These are phyloP conservation scores for Spheniscus humboldti DNA, from an alignment of 2,797 vertebrate genomes.

Conservation along the genomic window DNA sequence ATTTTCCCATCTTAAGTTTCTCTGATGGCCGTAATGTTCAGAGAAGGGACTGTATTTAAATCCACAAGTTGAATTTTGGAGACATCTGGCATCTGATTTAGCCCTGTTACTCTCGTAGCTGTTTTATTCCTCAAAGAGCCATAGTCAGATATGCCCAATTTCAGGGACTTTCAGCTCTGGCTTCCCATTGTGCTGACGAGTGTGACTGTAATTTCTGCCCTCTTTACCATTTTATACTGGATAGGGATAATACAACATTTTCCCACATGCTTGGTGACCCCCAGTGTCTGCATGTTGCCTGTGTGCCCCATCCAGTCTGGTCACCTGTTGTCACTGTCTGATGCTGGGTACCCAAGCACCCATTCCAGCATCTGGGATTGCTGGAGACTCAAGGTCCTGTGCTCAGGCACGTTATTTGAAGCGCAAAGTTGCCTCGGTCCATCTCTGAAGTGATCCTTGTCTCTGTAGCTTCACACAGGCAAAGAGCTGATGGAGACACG, in stretches of 20 bases:
- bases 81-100: neutral
- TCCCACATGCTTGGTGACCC: too few species aligned
- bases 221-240: neutral
- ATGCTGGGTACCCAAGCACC: neutral
- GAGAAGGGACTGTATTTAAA: neutral
- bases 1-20: neutral
- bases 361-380: neutral
- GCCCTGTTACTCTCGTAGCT: neutral
- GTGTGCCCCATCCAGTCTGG: neutral
- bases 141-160: neutral
- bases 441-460: neutral
- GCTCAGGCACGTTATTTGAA: fast-evolving
- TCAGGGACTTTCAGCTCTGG: neutral
- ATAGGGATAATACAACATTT: neutral
- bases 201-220: neutral
- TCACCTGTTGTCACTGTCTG: neutral
- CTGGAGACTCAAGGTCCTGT: neutral
- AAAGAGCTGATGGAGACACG: neutral
- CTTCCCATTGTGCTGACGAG: neutral
- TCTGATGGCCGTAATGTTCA: neutral
- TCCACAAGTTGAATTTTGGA: neutral
- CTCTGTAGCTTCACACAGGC: neutral
- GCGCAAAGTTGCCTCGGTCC: neutral
- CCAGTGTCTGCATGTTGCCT: fast-evolving
- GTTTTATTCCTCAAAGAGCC: neutral